A percentile compares a stretch with the other conserved stretches of the same genome.
Evolutionary conservation across 2,797 vertebrate species (phyloP).

Genomic region (Limosa lapponica): DNA sequence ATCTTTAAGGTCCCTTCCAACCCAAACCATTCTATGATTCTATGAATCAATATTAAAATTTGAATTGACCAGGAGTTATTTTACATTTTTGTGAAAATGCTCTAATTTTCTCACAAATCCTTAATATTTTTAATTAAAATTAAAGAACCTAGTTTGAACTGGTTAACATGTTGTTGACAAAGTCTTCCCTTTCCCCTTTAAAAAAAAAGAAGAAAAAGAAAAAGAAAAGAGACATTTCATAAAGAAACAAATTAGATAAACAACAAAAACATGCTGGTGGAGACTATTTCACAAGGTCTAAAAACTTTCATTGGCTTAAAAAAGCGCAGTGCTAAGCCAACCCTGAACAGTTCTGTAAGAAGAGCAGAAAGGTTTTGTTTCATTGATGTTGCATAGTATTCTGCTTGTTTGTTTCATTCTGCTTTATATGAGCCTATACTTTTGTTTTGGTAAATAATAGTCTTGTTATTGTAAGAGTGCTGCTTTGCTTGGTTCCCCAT

Average conservation of each 20-base stretch:
- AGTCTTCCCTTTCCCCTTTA: neutral
- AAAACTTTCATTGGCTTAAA: neutral
- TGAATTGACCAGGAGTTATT: neutral
- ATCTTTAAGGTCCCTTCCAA: neutral
- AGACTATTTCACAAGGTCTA: neutral
- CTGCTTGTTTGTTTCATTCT: neutral
- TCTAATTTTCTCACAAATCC: neutral
- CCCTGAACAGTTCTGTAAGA: neutral
- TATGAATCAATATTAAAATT: neutral
- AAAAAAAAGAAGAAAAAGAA: neutral
- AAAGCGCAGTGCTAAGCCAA: neutral
- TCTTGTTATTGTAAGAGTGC: neutral
- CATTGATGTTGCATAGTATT: neutral
- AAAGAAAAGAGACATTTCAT: neutral
- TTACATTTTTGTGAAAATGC: neutral
- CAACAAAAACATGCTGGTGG: neutral
- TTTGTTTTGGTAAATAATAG: neutral
- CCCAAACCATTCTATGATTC: neutral
- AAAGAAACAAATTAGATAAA: neutral
- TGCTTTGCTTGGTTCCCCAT: neutral
- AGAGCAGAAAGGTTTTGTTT: neutral
- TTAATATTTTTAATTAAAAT: neutral
- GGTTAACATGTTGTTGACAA: neutral
- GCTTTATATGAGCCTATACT: neutral
- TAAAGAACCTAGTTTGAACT: neutral